A percentile compares a stretch with the other conserved stretches of the same genome.
phyloP scores from a whole-genome alignment of 2,797 vertebrate genomes.

The Eulemur mongoz region DNA sequence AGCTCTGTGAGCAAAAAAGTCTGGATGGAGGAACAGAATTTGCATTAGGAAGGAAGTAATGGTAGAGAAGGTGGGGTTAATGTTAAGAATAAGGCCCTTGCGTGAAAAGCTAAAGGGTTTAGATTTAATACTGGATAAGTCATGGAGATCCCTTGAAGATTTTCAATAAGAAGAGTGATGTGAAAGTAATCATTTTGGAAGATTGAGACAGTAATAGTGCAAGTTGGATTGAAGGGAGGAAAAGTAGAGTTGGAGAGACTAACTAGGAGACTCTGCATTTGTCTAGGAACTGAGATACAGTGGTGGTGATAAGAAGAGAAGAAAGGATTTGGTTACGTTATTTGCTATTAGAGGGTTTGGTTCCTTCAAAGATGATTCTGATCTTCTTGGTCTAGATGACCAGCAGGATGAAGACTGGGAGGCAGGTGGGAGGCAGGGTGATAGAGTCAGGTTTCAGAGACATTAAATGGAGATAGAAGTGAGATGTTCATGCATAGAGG shows the following conservation, averaged over 20 bases:
- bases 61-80: neutral
- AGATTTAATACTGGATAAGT: neutral
- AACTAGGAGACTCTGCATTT: neutral
- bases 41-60: neutral
- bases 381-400: neutral
- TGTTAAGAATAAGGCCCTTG: neutral
- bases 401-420: neutral
- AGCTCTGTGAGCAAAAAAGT: neutral
- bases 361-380: neutral
- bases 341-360: neutral
- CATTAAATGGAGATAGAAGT: neutral
- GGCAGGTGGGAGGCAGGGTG: neutral
- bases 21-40: neutral
- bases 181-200: neutral
- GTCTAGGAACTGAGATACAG: neutral
- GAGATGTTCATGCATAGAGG: neutral
- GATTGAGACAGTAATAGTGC: neutral
- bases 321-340: neutral
- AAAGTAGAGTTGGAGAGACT: neutral
- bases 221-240: neutral
- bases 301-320: neutral
- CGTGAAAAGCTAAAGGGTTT: neutral
- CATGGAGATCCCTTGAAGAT: neutral
- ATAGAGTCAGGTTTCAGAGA: neutral
- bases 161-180: neutral